These are phyloP conservation scores for Pelodytes ibericus DNA, from an alignment of 2,797 vertebrate species.

Conservation along the genomic window DNA sequence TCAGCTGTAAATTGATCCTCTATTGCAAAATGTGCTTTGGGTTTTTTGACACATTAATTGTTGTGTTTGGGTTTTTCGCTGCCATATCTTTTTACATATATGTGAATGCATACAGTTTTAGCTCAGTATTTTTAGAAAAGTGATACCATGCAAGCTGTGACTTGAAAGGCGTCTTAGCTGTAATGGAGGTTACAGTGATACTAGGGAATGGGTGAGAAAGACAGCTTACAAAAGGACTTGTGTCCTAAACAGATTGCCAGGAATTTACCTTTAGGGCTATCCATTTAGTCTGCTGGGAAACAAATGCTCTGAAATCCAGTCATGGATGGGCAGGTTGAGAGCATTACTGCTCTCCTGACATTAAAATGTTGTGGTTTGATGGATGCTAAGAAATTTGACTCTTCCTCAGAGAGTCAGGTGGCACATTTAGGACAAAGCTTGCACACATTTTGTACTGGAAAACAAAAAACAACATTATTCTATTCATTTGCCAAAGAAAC, in stretches of 20 bases:
- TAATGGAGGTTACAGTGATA: constrained; percentile 61
- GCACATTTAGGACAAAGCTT: constrained; percentile 71
- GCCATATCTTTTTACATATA: constrained; percentile 61
- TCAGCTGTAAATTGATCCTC: constrained; percentile 58
- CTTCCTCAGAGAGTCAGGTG: constrained; percentile 76
- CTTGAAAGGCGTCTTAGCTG: constrained; percentile 76
- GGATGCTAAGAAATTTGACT: constrained; percentile 88
- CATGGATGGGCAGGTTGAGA: constrained; percentile 81
- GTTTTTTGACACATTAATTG: constrained; percentile 62
- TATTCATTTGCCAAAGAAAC: constrained; percentile 60
- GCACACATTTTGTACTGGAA: constrained; percentile 69
- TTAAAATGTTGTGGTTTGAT: constrained; percentile 82
- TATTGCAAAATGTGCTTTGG: constrained; percentile 56
- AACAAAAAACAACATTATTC: constrained; percentile 57
- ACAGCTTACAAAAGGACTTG: constrained; percentile 83
- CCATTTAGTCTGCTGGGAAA: constrained; percentile 74
- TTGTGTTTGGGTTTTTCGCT: constrained; percentile 63
- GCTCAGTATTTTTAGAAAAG: constrained; percentile 70
- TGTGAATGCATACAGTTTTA: constrained; percentile 58
- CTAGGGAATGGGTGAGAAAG: constrained; percentile 65
- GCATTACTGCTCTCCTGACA: constrained; percentile 76
- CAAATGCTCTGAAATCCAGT: constrained; percentile 86
- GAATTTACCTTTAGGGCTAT: constrained; percentile 89
- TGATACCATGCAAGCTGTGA: constrained; percentile 80
- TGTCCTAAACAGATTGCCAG: constrained; percentile 82